Evolutionary conservation across 2,113 vertebrate species (phyloP).

Genomic region (Mobula birostris): DNA sequence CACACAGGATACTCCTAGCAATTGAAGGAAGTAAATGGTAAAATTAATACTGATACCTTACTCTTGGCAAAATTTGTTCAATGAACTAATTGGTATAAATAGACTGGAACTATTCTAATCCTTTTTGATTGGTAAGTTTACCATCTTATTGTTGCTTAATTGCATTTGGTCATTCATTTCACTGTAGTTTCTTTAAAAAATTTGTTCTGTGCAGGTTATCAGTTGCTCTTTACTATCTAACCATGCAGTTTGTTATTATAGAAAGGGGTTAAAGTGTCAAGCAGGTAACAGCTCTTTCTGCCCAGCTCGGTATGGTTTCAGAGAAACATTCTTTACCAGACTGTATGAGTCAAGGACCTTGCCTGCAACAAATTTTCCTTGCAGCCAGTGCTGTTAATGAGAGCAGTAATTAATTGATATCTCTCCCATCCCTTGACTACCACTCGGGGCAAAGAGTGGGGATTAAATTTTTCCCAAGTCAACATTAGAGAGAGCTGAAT

Average conservation of each 20-base stretch:
- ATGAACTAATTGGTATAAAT: too few species aligned
- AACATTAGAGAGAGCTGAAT: conserved; percentile 59
- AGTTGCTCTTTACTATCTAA: not conserved
- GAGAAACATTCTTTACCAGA: conserved; percentile 29
- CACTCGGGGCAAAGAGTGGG: conserved; percentile 59
- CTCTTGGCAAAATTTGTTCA: not conserved
- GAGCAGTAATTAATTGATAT: conserved; percentile 86
- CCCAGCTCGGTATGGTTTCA: conserved; percentile 10
- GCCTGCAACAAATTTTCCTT: conserved; percentile 48
- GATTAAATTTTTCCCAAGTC: conserved; percentile 61
- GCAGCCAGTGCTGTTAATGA: conserved; percentile 76
- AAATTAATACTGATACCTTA: not conserved
- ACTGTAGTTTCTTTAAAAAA: not conserved
- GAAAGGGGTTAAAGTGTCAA: conserved; percentile 18
- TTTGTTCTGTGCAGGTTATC: not conserved
- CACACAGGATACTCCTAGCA: not conserved
- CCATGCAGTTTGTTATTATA: not conserved
- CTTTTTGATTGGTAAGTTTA: not conserved
- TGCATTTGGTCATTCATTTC: conserved; percentile 20
- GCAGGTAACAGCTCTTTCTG: conserved; percentile 18
- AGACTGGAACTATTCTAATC: not conserved
- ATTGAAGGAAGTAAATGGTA: not conserved
- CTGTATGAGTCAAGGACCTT: conserved; percentile 28
- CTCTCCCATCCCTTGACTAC: conserved; percentile 67
- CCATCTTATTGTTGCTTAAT: not conserved